Conservation (phyloP, 2,888 invertebrate species). For the Cerceris rybyensis region DNA sequence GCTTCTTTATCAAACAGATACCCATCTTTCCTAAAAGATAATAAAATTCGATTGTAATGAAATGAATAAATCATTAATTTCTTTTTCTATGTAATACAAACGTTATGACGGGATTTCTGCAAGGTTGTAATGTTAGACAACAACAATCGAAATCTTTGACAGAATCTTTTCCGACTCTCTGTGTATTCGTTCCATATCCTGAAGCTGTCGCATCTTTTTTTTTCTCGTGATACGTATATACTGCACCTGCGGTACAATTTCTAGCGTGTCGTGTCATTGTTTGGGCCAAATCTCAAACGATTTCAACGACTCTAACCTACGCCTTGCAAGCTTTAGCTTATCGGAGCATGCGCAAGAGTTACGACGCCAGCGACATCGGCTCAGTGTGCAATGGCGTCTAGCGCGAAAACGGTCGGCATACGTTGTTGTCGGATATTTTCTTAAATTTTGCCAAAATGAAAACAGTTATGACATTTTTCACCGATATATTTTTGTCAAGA, state of each 20-base stretch:
- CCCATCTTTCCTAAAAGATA: conserved; percentile 88
- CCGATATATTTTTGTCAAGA: too few species aligned
- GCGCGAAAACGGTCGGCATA: too few species aligned
- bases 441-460: too few species aligned
- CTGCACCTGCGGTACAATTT: conserved; percentile 99
- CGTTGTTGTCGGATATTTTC: too few species aligned
- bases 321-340: not conserved
- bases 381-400: too few species aligned
- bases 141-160: conserved; percentile 99
- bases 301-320: conserved; percentile 19
- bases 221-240: conserved; percentile 99
- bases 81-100: conserved; percentile 79
- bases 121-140: conserved; percentile 97
- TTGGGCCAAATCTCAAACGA: conserved; percentile 2
- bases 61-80: conserved; percentile 38
- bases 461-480: too few species aligned
- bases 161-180: conserved; percentile 96
- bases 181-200: conserved; percentile 94
- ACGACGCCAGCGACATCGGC: not conserved
- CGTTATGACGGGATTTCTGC: conserved; percentile 95
- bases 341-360: not conserved
- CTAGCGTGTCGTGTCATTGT: conserved; percentile 97
- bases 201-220: conserved; percentile 97
- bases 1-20: conserved; percentile 98
- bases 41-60: conserved; percentile 19